Conservation (phyloP, 2,888 invertebrate genomes). For the Phaedon cochleariae region DNA sequence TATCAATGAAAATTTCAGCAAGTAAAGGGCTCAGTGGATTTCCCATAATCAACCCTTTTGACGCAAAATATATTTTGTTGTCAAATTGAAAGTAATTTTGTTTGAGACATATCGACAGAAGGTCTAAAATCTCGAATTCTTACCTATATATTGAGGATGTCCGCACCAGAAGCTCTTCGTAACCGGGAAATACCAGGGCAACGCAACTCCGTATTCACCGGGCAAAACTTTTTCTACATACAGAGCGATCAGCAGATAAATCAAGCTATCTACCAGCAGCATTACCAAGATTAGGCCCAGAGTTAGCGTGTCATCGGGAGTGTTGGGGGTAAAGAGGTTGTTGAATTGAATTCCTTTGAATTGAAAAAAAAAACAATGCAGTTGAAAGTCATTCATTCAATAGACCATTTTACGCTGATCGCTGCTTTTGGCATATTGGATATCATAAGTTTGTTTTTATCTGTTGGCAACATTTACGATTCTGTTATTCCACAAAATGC, state of each 20-base stretch:
- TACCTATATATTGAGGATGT: conserved; percentile 57
- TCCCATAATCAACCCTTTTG: too few species aligned
- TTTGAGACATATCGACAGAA: too few species aligned
- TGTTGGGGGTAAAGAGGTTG: conserved; percentile 69
- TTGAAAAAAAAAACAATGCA: conserved; percentile 22
- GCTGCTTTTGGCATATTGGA: too few species aligned
- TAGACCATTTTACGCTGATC: too few species aligned
- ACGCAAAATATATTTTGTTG: too few species aligned
- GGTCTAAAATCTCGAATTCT: conserved; percentile 18
- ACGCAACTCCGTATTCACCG: conserved; percentile 84
- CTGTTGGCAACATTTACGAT: too few species aligned
- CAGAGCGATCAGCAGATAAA: conserved; percentile 80
- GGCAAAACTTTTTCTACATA: conserved; percentile 89
- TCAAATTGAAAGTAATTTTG: too few species aligned
- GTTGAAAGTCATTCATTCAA: not conserved
- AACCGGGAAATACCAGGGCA: conserved; percentile 83
- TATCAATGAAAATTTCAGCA: too few species aligned
- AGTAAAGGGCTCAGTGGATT: too few species aligned
- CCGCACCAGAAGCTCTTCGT: conserved; percentile 67
- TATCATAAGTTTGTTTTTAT: too few species aligned
- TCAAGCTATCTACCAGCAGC: conserved; percentile 72
- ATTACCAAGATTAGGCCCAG: conserved; percentile 77
- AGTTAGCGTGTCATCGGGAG: conserved; percentile 74
- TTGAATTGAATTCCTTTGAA: conserved; percentile 69
- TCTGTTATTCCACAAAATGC: too few species aligned